These are phyloP conservation scores for Rhynchomys soricoides DNA, from an alignment of 2,113 vertebrate genomes.

Conservation along the genomic window DNA sequence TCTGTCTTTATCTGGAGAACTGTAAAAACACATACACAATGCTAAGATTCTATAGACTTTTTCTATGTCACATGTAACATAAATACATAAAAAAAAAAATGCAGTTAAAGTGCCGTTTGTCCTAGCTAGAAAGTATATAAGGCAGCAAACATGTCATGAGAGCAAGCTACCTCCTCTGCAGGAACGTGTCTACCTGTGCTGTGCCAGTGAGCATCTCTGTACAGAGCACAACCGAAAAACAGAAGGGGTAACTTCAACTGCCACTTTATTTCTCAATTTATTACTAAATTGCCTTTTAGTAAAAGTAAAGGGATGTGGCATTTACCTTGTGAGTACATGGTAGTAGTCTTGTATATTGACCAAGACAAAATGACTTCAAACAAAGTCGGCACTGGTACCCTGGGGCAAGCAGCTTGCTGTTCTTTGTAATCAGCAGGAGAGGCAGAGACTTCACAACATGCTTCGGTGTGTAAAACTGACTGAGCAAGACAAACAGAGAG, in stretches of 20 bases:
- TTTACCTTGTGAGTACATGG: slow-evolving; percentile 89
- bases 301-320: not conserved
- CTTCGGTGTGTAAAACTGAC: slow-evolving; percentile 78
- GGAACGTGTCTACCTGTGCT: not conserved
- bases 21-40: slow-evolving; percentile 1
- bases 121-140: not conserved
- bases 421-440: slow-evolving; percentile 75
- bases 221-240: not conserved
- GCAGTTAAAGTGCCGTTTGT: not conserved
- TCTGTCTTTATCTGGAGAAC: slow-evolving; percentile 33
- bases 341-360: slow-evolving; percentile 82
- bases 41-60: not conserved
- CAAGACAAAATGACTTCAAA: slow-evolving; percentile 83
- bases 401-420: slow-evolving; percentile 83
- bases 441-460: slow-evolving; percentile 78
- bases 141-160: not conserved
- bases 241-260: not conserved
- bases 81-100: not conserved
- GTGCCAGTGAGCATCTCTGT: not conserved
- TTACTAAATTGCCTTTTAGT: not conserved
- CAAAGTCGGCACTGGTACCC: slow-evolving; percentile 88
- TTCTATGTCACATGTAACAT: not conserved
- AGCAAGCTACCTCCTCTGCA: not conserved
- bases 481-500: slow-evolving; percentile 56
- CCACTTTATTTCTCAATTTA: not conserved